Evolutionary conservation across 2,113 vertebrate genomes (phyloP), one percentile per base, ranked within the genome.

Genomic region (Anguilla rostrata): DNA sequence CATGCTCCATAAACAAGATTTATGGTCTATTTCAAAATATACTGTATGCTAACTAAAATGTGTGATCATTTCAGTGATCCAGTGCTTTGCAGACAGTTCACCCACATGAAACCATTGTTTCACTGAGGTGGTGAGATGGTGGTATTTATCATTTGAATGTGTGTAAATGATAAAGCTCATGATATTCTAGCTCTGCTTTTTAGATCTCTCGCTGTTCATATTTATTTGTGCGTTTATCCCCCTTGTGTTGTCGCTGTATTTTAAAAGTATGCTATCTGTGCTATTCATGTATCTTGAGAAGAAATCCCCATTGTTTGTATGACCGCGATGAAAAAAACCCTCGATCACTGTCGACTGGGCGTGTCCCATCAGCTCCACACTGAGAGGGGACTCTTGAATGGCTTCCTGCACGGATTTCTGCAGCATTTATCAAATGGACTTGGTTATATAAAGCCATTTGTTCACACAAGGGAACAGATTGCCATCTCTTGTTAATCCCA

Each of bases 371-470:
- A 40, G 11, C 46, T 46, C 86, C 86, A 80, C 85, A 85, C 87
- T 87, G 82, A 71, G 26, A 39, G 86, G 85, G 84, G 78, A 46
- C 83, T n/a, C 85, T 84, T 83, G 75, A 86, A 88, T 88, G 81
- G 87, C 88, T 89, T 91, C 87, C 86, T 88, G 78, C 66, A 85
- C 85, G 88, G 89, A 90, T 87, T 91, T 88, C 79, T 90, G 86
- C 78, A 79, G 84, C 86, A 85, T 90, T 89, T 89, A 91, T 88
- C 87, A 89, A 86, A 88, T 87, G 81, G 87, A 86, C 85, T 83
- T 75, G 43, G 85, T 94, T 94, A 94, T 87, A 85, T 92, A 94
- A 94, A 81, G 56, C 88, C 92, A 93, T 92, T 94, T 91, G 85
- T 89, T 85, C 88, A 93, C 84, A 90, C 85, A 85, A 89, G 82